Conservation (phyloP, 92 coral and sea anemone species). For the Siderastrea radians region DNA sequence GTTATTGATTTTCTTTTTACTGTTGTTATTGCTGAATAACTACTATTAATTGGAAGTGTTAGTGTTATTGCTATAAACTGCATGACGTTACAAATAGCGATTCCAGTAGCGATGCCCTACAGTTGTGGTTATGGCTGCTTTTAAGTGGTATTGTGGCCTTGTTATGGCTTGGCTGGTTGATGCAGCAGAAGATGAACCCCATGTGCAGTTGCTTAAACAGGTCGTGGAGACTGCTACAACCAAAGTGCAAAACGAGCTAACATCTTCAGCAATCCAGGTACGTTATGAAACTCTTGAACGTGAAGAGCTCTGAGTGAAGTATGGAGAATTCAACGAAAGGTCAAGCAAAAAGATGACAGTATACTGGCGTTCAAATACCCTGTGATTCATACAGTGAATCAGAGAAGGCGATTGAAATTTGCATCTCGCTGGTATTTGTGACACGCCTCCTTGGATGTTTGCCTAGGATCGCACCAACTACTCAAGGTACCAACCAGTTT, state of each 20-base stretch:
- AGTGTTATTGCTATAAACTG: no score
- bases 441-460: conserved; percentile 60
- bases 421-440: conserved; percentile 52
- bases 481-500: conserved; percentile 37
- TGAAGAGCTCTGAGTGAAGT: no score
- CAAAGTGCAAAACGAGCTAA: conserved; percentile 49
- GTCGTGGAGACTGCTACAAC: conserved; percentile 35
- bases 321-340: no score
- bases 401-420: conserved; percentile 67
- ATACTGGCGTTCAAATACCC: background rate
- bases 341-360: no score
- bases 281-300: no score
- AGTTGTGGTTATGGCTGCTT: background rate
- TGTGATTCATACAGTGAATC: conserved; percentile 52
- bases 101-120: no score
- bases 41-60: no score
- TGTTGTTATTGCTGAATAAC: no score
- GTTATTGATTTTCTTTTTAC: no score
- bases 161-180: conserved; percentile 55
- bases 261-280: conserved; percentile 31
- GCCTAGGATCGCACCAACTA: conserved; percentile 66
- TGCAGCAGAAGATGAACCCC: conserved; percentile 26
- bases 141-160: conserved; percentile 58
- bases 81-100: no score
- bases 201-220: conserved; percentile 47